Conservation (phyloP, 2,888 invertebrate genomes). For the Fragum sueziense region DNA sequence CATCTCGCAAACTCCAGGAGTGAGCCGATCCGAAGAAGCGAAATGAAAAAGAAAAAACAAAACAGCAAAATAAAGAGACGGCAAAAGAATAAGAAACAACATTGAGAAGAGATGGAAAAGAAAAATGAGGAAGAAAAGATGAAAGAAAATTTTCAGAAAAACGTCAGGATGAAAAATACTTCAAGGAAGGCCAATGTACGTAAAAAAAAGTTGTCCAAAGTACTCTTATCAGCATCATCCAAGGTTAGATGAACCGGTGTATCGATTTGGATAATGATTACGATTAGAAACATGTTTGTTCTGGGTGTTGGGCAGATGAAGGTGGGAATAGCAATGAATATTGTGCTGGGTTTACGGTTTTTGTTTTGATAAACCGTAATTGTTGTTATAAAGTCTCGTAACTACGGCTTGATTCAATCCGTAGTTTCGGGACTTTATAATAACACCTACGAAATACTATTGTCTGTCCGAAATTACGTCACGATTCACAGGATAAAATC, state of each 20-base stretch:
- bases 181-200: no score
- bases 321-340: no score
- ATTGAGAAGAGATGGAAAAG: neutral
- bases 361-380: no score
- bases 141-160: neutral
- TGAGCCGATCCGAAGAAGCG: neutral
- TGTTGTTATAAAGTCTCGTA: no score
- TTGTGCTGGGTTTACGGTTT: no score
- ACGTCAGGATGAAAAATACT: neutral
- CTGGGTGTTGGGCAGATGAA: neutral
- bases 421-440: no score
- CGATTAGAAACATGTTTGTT: neutral
- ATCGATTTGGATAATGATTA: neutral
- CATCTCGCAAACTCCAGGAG: constrained; percentile 5
- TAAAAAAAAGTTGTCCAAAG: neutral
- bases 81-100: neutral
- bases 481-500: no score
- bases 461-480: no score
- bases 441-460: no score
- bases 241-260: neutral
- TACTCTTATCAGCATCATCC: neutral
- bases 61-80: no score
- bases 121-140: constrained; percentile 10
- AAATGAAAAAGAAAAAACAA: constrained; percentile 10
- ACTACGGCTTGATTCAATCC: no score